Base-by-base conservation (phyloP, 2,797 vertebrate genomes). In the Lepilemur ruficaudatus region DNA sequence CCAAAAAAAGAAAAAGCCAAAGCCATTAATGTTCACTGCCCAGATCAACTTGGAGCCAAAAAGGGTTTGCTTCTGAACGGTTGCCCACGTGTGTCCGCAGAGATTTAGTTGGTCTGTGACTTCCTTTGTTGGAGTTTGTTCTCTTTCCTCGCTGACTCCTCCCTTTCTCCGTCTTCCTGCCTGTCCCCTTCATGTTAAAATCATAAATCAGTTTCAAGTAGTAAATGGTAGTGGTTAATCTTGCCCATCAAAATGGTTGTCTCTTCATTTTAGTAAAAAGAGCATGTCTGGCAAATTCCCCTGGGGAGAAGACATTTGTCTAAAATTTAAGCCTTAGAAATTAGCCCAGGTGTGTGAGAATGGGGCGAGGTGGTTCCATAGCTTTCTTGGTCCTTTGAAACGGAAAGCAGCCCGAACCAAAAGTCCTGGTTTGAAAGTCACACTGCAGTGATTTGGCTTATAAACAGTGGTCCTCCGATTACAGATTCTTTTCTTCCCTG, bases 11-110 rank as follows among this genome's bases (percentile, higher is more conserved):
- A 46, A 69, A 79, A 92, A 87, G 82, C 98, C 97, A 96, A 97
- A 98, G 98, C 98, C 96, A 97, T 98, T 96, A 80, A 69, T 87
- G 92, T 97, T 97, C 94, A 98, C 97, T 95, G 48, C 94, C 89
- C 69, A 5, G 12, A 79, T 82, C 80, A 79, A 63, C 83, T 13
- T 5, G 84, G 89, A 94, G 48, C 88, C 61, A 83, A 22, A 65
- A 79, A 81, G 52, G 59, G 57, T 48, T 93, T 15, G 63, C 65
- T 28, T 61, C 81, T 81, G 73, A 52, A 1, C 30, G 78, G 6
- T 30, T 35, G 35, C 23, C 52, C 3, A 30, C 8, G 17, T 4
- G 14, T 48, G 0, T 50, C 43, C 35, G 2, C 52, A 3, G 32
- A 63, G 57, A 25, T 41, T 61, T 52, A 59, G 25, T 15, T 82